Evolutionary conservation across 2,113 vertebrate species (phyloP).

Genomic region (Tragelaphus buxtoni): DNA sequence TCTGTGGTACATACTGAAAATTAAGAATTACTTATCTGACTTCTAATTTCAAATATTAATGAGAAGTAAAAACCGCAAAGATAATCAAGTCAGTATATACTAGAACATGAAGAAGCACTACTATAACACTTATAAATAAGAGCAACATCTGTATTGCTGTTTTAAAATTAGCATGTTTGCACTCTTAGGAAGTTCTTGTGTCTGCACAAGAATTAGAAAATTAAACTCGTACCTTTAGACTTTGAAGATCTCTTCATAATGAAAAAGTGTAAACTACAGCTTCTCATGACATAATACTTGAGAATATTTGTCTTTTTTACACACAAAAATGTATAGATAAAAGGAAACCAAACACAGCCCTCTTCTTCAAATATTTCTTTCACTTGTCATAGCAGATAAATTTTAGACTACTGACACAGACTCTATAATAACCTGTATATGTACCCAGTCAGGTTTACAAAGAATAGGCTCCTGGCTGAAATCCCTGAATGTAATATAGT

Average conservation of each 20-base stretch:
- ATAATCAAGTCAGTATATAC: background rate
- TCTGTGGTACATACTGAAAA: background rate
- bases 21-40: background rate
- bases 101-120: background rate
- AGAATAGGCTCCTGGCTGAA: background rate
- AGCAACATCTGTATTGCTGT: background rate
- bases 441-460: background rate
- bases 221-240: background rate
- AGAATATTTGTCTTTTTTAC: background rate
- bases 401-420: background rate
- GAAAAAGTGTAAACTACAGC: background rate
- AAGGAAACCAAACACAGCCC: background rate
- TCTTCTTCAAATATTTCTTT: conserved; percentile 3
- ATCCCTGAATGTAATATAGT: background rate
- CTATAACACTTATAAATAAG: background rate
- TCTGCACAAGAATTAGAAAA: background rate
- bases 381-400: background rate
- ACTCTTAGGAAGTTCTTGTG: background rate
- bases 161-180: background rate
- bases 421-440: background rate
- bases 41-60: conserved; percentile 8
- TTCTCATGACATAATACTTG: background rate
- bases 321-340: background rate
- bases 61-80: background rate
- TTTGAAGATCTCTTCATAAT: conserved; percentile 17